Evolutionary conservation across 2,113 vertebrate species (phyloP), one percentile per base, ranked within the genome.

Genomic region (Pelvicachromis taeniatus): DNA sequence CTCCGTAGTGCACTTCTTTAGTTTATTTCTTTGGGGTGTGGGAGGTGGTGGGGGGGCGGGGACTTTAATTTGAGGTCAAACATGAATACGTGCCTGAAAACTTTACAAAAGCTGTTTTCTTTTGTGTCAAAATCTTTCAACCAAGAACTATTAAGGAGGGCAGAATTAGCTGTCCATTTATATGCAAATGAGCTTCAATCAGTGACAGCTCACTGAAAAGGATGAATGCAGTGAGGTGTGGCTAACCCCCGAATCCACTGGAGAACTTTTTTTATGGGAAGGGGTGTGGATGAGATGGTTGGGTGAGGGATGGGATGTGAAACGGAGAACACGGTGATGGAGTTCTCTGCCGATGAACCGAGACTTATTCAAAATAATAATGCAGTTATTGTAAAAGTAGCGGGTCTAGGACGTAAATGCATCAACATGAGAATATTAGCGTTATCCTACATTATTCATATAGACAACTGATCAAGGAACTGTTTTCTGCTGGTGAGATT

Each of bases 141-240:
- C 81, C 87, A 77, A 80, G 89, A 26, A 33, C 61, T 56, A 85
- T 83, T 87, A 91, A 85, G 82, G 35, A 80, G 42, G 55, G 86
- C 38, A 85, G 77, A 94, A 90, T 89, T 86, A 89, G 82, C 58
- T 56, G 82, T 61, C 77, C 75, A 94, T 94, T 94, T 95, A 92
- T 89, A 94, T 95, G 94, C 93, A 94, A 94, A 94, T 95, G 35
- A 91, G 78, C 83, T 90, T 86, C 81, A 93, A 93, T 92, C 91
- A 89, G 87, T 70, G 83, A 85, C 86, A 81, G 87, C 86, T 82
- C 88, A 65, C 7, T 91, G 86, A 90, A 91, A 87, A 58, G 59
- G 81, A 56, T 70, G 89, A 86, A 88, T 55, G 91, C 91, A 90
- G 84, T 26, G 89, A 95, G 90, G 88, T 92, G 92, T 90, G 91